A percentile compares a stretch with the other conserved stretches of the same genome.
Evolutionary conservation across 2,113 vertebrate genomes (phyloP).

Genomic region (Lampris megalopsis): DNA sequence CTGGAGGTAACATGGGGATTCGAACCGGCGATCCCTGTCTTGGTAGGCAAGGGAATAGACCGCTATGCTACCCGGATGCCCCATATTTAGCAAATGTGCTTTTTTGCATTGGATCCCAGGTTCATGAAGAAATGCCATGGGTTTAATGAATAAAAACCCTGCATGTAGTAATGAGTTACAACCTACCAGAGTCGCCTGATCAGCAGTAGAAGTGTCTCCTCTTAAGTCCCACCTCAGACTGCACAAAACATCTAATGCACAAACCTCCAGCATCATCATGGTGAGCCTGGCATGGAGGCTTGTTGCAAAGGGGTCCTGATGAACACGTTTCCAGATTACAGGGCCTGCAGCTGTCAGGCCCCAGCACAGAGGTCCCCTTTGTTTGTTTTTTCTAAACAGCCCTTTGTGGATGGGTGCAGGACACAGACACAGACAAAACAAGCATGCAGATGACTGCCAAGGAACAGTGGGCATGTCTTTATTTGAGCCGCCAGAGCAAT

Average conservation of each 20-base stretch:
- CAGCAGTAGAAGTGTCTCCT: too few relatives aligned
- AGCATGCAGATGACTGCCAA: slow-evolving; percentile 54
- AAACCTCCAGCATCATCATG: slow-evolving; percentile 39
- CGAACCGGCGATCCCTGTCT: too few relatives aligned
- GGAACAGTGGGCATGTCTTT: slow-evolving; percentile 55
- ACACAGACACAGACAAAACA: slow-evolving; percentile 50
- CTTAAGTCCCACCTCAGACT: neutral
- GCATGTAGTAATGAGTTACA: neutral
- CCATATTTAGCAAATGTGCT: too few relatives aligned
- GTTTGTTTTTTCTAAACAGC: slow-evolving; percentile 32
- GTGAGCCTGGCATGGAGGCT: slow-evolving; percentile 54
- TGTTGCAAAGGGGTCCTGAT: slow-evolving; percentile 68
- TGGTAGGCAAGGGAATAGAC: too few relatives aligned
- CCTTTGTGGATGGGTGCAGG: slow-evolving; percentile 36
- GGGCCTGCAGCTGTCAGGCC: slow-evolving; percentile 44
- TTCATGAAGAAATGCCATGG: neutral
- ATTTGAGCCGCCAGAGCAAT: slow-evolving; percentile 65
- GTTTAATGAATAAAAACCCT: neutral
- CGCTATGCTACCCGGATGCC: too few relatives aligned
- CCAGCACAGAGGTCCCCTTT: slow-evolving; percentile 21
- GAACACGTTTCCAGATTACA: slow-evolving; percentile 36
- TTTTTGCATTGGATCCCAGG: too few relatives aligned
- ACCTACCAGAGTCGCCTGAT: neutral
- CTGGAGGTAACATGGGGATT: too few relatives aligned
- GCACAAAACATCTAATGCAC: slow-evolving; percentile 16